Conservation (phyloP, 2,888 invertebrate genomes). For the Eupithecia centaureata region DNA sequence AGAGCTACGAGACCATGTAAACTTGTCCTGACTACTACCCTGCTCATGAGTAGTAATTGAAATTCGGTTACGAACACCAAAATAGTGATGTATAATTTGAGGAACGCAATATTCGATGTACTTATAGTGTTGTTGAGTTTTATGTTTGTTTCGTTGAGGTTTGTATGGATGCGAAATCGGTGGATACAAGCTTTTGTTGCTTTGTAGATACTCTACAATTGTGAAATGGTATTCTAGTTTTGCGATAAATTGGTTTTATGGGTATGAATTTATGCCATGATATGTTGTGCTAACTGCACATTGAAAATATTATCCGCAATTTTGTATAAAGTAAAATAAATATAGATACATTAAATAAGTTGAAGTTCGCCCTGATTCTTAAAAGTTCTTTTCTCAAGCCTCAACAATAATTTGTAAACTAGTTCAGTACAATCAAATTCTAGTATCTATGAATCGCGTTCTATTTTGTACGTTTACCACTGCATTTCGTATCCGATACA, state of each 20-base stretch:
- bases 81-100: constrained; percentile 77
- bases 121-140: constrained; percentile 45
- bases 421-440: no score
- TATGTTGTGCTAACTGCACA: neutral
- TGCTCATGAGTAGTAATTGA: constrained; percentile 61
- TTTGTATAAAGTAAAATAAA: neutral
- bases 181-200: neutral
- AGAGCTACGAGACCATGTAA: neutral
- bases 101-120: constrained; percentile 71
- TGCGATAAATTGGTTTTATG: neutral
- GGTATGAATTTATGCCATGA: neutral
- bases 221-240: neutral
- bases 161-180: constrained; percentile 36
- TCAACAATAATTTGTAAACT: no score
- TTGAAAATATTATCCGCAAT: neutral
- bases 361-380: no score
- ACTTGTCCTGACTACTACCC: constrained; percentile 31
- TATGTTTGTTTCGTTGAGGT: constrained; percentile 48
- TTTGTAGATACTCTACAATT: neutral
- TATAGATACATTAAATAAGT: no score
- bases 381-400: no score
- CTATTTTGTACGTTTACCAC: constrained; percentile 1
- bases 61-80: constrained; percentile 78
- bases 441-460: no score
- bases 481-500: constrained; percentile 34